Conservation (phyloP, 2,113 vertebrate genomes). For the Myotis yumanensis region DNA sequence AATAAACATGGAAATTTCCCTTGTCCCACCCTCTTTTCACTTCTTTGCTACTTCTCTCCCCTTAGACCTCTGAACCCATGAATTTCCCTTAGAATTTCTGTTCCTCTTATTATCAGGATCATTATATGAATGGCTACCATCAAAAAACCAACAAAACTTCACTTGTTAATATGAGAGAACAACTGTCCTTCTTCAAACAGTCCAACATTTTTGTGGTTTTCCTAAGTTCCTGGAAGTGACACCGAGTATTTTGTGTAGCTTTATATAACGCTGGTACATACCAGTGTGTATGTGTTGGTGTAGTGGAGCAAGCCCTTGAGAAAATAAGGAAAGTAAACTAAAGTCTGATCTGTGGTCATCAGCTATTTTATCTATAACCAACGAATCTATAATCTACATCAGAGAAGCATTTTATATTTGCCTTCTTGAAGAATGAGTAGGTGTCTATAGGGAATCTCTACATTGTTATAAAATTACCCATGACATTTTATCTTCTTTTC, state of each 20-base stretch:
- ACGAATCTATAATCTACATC: background rate
- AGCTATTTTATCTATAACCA: background rate
- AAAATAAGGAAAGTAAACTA: background rate
- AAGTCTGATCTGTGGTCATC: conserved; percentile 6
- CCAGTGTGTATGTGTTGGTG: background rate
- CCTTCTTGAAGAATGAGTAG: background rate
- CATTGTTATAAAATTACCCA: background rate
- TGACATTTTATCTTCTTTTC: conserved; percentile 33
- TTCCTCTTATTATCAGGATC: background rate
- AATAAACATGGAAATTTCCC: background rate
- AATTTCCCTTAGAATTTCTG: background rate
- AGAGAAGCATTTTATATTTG: conserved; percentile 5
- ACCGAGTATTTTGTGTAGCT: conserved; percentile 25
- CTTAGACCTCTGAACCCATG: background rate
- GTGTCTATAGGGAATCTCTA: background rate
- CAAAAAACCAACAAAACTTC: background rate
- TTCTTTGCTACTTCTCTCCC: background rate
- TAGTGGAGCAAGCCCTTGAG: background rate
- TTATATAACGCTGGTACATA: background rate
- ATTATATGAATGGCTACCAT: background rate
- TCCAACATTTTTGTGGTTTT: conserved; percentile 54
- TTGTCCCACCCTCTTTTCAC: background rate
- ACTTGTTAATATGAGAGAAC: conserved; percentile 1
- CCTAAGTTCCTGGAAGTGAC: conserved; percentile 43
- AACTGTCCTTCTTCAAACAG: background rate